Base-by-base conservation (phyloP, 2,797 vertebrate species). In the Falco berigora region DNA sequence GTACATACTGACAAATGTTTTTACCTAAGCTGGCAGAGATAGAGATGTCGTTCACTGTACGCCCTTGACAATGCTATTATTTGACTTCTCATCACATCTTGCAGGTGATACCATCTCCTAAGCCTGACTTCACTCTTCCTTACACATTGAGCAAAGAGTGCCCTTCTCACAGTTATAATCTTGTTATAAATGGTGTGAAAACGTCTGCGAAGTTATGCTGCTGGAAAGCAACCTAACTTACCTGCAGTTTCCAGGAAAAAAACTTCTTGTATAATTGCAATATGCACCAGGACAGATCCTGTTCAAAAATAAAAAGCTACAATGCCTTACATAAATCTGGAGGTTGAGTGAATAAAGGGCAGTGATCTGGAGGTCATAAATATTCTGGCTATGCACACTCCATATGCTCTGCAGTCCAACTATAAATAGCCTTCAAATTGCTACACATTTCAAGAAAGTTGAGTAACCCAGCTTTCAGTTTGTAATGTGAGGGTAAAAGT, bases 381-480 rank as follows among this genome's bases (percentile, higher is more conserved):
- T 92, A 94, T 74, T 88, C 92, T 74, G 74, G 58, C 80, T 94
- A 28, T 47, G 49, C 64, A 91, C 84, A 83, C 92, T 92, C 81
- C 92, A 92, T 94, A 94, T 94, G 91, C 75, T 96, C 92, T 81
- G 17, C 89, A 86, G 78, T 90, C 91, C 92, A 92, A 19, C 92
- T 96, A 96, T 94, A 96, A 94, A 97, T 96, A 97, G 78, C 27
- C 61, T 92, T 91, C 77, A 96, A 96, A 95, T 86, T 80, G 94
- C 78, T 88, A 90, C 77, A 87, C 86, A 81, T 71, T 94, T 97
- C 83, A 91, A 96, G 88, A 86, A 92, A 93, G 95, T 95, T 89
- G 49, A 96, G 90, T 88, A 95, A 97, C 93, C 56, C 77, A 95
- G 92, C 94, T 96, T 94, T 93, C 56, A 77, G 92, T 96, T 88